Conservation (phyloP, 1,140 invertebrate genomes). For the Helicoverpa zea region DNA sequence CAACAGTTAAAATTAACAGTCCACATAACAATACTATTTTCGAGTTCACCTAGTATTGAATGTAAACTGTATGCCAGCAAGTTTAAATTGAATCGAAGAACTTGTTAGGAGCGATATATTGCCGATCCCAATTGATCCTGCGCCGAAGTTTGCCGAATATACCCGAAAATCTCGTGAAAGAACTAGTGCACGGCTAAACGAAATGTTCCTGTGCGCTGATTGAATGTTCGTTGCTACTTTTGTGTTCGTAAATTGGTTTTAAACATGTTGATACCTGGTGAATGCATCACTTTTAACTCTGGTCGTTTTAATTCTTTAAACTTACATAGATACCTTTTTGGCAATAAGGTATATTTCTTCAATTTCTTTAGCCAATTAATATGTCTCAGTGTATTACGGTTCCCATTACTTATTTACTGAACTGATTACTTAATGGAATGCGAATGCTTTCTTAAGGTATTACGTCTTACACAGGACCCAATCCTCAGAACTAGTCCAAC, state of each 20-base stretch:
- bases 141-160: constrained; percentile 17
- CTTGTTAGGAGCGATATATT: constrained; percentile 22
- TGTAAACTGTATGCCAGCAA: neutral
- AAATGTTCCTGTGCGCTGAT: neutral
- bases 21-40: constrained; percentile 13
- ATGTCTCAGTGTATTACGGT: no score
- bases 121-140: constrained; percentile 28
- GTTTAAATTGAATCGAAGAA: constrained; percentile 39
- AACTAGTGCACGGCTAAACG: neutral
- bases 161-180: constrained; percentile 15
- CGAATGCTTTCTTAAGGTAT: no score
- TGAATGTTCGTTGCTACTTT: neutral
- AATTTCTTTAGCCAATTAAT: no score
- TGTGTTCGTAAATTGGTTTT: neutral
- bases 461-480: no score
- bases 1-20: constrained; percentile 17
- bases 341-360: no score
- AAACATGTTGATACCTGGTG: neutral
- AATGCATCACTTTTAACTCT: no score
- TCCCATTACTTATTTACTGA: no score
- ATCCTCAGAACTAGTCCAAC: no score
- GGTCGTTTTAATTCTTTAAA: no score
- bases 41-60: neutral
- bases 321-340: no score
- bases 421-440: no score